phyloP scores from a whole-genome alignment of 2,888 invertebrate genomes.

The Pammene fasciana region DNA sequence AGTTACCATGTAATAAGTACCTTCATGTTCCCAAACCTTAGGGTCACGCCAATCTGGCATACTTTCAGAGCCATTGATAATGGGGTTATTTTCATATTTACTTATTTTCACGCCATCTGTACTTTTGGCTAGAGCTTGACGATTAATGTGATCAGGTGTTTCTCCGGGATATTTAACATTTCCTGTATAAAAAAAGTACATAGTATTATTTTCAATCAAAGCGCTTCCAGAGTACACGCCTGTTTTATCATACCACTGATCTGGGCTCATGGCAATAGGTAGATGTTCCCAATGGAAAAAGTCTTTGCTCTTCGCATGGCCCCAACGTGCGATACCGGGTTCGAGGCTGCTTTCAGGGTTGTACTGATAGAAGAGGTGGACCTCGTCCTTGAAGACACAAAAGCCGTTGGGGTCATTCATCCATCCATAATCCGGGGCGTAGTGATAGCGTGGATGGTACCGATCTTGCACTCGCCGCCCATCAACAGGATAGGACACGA shows the following conservation, averaged over 20 bases:
- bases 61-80: constrained; percentile 58
- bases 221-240: constrained; percentile 80
- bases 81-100: constrained; percentile 66
- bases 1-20: constrained; percentile 71
- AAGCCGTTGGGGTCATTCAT: constrained; percentile 84
- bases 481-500: constrained; percentile 46
- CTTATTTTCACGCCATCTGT: constrained; percentile 64
- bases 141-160: constrained; percentile 59
- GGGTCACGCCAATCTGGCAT: constrained; percentile 77
- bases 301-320: constrained; percentile 75
- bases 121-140: constrained; percentile 65
- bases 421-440: constrained; percentile 72
- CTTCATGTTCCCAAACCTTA: constrained; percentile 72
- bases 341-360: constrained; percentile 67
- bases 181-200: constrained; percentile 72
- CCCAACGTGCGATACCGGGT: constrained; percentile 77
- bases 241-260: constrained; percentile 62
- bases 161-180: constrained; percentile 59
- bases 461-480: constrained; percentile 46
- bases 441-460: constrained; percentile 66
- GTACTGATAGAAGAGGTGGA: constrained; percentile 79
- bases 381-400: constrained; percentile 62
- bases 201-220: constrained; percentile 61
- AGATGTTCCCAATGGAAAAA: constrained; percentile 75
- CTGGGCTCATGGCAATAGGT: constrained; percentile 75